Conservation (phyloP, 2,113 vertebrate species). For the Columba janthina region DNA sequence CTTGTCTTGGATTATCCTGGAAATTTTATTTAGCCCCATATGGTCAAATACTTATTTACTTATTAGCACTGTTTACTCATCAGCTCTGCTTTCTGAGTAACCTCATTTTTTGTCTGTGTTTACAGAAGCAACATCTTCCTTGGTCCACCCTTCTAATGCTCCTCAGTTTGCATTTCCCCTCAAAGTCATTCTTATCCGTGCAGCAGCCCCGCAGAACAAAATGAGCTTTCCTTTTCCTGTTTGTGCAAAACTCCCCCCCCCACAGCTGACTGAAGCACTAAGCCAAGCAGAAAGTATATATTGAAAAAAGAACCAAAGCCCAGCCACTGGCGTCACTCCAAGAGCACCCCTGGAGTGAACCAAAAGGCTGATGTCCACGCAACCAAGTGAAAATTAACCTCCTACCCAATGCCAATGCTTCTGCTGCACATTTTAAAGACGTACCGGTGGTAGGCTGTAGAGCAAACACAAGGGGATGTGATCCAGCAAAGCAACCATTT, state of each 20-base stretch:
- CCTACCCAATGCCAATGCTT: neutral
- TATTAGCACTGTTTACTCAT: slow-evolving; percentile 19
- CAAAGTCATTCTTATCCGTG: rapidly evolving
- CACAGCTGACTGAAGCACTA: neutral
- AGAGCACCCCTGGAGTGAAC: neutral
- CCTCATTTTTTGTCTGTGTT: neutral
- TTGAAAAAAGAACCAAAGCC: neutral
- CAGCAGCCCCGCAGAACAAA: neutral
- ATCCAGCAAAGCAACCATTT: neutral
- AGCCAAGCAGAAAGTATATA: neutral
- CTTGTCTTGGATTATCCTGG: neutral
- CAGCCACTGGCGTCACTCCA: neutral
- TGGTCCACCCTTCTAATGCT: neutral
- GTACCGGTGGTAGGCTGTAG: neutral
- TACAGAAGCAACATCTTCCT: neutral
- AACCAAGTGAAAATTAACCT: neutral
- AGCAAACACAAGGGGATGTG: neutral
- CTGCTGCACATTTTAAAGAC: neutral
- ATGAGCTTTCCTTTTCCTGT: neutral
- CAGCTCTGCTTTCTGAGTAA: neutral
- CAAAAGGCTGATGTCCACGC: neutral
- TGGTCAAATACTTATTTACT: neutral
- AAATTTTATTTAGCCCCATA: neutral
- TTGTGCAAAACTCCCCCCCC: neutral
- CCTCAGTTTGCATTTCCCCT: neutral